phyloP scores from a whole-genome alignment of 1,140 invertebrate species.

The Micrasema longulum region DNA sequence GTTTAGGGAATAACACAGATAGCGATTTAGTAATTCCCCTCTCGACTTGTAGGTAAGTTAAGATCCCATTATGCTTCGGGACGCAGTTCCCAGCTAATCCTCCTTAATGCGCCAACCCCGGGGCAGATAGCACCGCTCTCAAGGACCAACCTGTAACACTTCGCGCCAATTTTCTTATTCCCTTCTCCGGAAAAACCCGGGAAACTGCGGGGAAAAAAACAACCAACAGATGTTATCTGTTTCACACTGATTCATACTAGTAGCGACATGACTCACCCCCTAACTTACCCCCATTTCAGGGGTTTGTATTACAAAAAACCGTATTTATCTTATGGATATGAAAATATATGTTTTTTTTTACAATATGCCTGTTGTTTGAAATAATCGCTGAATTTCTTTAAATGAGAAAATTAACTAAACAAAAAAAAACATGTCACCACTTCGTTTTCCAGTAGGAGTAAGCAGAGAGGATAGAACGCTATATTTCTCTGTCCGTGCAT shows the following conservation, averaged over 20 bases:
- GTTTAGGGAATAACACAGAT: no score
- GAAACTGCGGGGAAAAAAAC: slow-evolving; percentile 42
- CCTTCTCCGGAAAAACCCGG: no score
- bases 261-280: slow-evolving; percentile 33
- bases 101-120: slow-evolving; percentile 13
- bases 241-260: slow-evolving; percentile 51
- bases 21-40: not conserved
- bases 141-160: slow-evolving; percentile 50
- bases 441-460: no score
- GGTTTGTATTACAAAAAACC: slow-evolving; percentile 16
- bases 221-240: slow-evolving; percentile 51
- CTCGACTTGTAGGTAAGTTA: slow-evolving; percentile 10
- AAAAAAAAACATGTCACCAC: no score
- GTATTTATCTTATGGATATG: no score
- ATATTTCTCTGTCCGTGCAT: no score
- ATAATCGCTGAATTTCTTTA: no score
- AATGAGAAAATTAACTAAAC: no score
- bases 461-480: no score
- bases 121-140: slow-evolving; percentile 27
- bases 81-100: slow-evolving; percentile 14
- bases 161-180: slow-evolving; percentile 44
- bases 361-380: no score
- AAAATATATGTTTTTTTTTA: no score
- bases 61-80: slow-evolving; percentile 16
- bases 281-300: slow-evolving; percentile 7